A percentile compares a stretch with the other conserved stretches of the same genome.
Conservation (phyloP, 2,888 invertebrate genomes). For the Venusia cambrica region DNA sequence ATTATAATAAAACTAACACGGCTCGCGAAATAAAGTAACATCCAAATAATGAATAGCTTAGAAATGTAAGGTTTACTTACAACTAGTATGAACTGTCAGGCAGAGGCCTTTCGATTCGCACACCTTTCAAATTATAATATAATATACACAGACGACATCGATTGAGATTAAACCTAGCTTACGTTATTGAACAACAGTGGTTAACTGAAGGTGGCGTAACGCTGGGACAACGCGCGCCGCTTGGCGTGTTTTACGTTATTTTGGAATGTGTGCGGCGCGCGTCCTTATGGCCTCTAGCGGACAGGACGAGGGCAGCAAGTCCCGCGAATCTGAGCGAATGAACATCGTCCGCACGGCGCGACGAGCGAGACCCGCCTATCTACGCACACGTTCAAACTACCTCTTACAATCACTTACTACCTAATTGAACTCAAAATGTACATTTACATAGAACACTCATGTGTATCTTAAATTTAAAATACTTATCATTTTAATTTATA, state of each 20-base stretch:
- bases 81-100: slow-evolving; percentile 70
- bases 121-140: slow-evolving; percentile 74
- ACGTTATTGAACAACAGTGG: slow-evolving; percentile 81
- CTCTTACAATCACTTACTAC: slow-evolving; percentile 47
- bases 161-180: slow-evolving; percentile 79
- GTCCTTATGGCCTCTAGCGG: too few species aligned
- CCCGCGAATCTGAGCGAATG: slow-evolving; percentile 69
- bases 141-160: slow-evolving; percentile 78
- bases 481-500: slow-evolving; percentile 68
- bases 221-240: slow-evolving; percentile 59
- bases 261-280: slow-evolving; percentile 77
- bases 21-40: slow-evolving; percentile 70
- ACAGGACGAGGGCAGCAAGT: slow-evolving; percentile 24
- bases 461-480: slow-evolving; percentile 66
- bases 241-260: slow-evolving; percentile 62
- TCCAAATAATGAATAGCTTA: slow-evolving; percentile 40
- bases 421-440: slow-evolving; percentile 73
- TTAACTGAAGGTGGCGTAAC: slow-evolving; percentile 70
- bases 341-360: slow-evolving; percentile 45
- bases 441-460: slow-evolving; percentile 72
- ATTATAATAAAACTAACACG: slow-evolving; percentile 70
- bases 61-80: slow-evolving; percentile 56
- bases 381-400: slow-evolving; percentile 37
- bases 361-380: slow-evolving; percentile 24
- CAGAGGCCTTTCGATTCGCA: slow-evolving; percentile 72